Conservation (phyloP, 1,140 invertebrate genomes). For the Lordiphosa stackelbergi region DNA sequence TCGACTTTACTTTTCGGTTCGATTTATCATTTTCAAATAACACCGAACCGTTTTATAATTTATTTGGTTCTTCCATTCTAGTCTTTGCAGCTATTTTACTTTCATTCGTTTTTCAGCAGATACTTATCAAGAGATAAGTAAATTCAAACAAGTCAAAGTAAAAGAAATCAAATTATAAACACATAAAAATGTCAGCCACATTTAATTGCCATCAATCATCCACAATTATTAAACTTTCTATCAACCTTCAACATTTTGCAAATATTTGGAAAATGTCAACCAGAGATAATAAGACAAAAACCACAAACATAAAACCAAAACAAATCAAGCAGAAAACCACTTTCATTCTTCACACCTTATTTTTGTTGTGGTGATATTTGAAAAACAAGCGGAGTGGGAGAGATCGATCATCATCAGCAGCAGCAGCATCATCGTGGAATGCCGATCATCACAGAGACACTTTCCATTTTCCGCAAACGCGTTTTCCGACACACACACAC, state of each 20-base stretch:
- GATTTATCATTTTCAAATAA: no score
- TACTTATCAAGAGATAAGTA: no score
- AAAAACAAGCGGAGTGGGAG: conserved; percentile 16
- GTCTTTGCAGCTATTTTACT: no score
- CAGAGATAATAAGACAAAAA: conserved; percentile 19
- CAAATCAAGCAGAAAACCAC: conserved; percentile 20
- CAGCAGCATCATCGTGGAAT: conserved; percentile 16
- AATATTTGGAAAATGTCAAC: conserved; percentile 36
- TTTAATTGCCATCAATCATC: conserved; percentile 33
- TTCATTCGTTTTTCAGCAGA: no score
- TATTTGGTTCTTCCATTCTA: no score
- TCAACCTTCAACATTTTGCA: conserved; percentile 15
- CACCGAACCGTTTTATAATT: no score
- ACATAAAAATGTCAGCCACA: conserved; percentile 2
- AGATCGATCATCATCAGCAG: conserved; percentile 46
- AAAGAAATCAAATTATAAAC: no score
- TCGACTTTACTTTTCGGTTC: no score
- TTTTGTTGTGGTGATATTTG: conserved; percentile 26
- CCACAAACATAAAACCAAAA: not conserved
- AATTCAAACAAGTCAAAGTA: not conserved
- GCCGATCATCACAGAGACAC: conserved; percentile 26
- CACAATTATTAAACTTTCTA: conserved; percentile 24
- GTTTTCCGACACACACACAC: conserved; percentile 35
- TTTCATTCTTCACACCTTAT: conserved; percentile 67
- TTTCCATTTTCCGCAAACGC: conserved; percentile 67